These are phyloP conservation scores for Leptogaster cylindrica DNA, from an alignment of 2,888 invertebrate genomes.

Conservation along the genomic window DNA sequence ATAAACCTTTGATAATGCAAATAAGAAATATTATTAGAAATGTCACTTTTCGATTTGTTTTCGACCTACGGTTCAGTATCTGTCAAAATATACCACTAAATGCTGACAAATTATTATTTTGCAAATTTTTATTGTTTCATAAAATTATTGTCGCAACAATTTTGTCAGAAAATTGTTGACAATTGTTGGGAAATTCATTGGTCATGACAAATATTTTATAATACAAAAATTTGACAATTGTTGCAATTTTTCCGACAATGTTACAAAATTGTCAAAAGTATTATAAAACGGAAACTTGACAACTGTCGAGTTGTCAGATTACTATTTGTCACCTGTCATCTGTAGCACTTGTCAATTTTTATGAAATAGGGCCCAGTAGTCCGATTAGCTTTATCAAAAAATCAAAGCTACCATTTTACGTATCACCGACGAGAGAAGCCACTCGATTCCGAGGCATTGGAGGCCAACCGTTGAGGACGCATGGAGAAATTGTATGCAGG, in stretches of 20 bases:
- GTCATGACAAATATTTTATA: neutral
- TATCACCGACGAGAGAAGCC: no score
- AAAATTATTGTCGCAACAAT: neutral
- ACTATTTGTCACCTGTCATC: neutral
- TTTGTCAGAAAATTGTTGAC: neutral
- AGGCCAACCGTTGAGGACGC: no score
- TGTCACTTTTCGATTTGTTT: neutral
- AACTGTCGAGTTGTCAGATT: neutral
- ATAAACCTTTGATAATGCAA: no score
- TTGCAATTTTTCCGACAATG: neutral
- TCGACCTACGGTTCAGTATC: no score
- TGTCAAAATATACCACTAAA: neutral
- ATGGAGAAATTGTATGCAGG: no score
- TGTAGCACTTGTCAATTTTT: neutral
- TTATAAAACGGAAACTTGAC: neutral
- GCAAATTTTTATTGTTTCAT: no score
- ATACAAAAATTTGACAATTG: neutral
- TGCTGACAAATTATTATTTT: neutral
- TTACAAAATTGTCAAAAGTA: neutral
- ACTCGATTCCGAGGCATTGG: no score
- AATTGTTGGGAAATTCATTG: neutral
- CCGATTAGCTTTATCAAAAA: no score
- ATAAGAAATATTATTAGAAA: neutral
- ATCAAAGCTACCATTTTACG: no score
- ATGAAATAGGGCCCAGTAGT: no score